These are phyloP conservation scores for Macrostomum lignano DNA, from an alignment of 1,140 invertebrate genomes.

Conservation along the genomic window DNA sequence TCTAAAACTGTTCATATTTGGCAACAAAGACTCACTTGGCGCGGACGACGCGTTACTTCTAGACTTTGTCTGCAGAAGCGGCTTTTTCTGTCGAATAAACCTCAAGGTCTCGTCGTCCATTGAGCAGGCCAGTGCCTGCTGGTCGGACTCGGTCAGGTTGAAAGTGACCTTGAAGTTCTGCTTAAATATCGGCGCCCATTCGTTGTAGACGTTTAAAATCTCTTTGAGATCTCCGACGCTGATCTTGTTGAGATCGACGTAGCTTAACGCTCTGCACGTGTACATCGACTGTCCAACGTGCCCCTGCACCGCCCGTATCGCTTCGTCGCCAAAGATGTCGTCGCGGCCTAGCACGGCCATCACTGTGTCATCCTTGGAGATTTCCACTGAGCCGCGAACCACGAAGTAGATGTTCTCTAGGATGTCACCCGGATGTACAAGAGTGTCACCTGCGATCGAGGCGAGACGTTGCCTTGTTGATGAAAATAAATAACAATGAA, in stretches of 20 bases:
- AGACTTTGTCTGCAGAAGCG: too few relatives aligned
- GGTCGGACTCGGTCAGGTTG: constrained; percentile 19
- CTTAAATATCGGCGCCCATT: constrained; percentile 23
- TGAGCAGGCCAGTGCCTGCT: too few relatives aligned
- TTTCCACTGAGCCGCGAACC: too few relatives aligned
- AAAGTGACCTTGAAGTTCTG: constrained; percentile 23
- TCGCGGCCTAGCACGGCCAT: too few relatives aligned
- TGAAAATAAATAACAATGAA: too few relatives aligned
- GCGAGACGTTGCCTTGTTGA: too few relatives aligned
- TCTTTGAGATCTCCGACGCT: constrained; percentile 20
- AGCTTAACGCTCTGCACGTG: constrained; percentile 20
- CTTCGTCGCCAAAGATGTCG: constrained; percentile 24
- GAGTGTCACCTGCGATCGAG: constrained; percentile 20
- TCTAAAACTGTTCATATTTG: too few relatives aligned
- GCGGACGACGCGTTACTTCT: too few relatives aligned
- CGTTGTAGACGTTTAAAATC: constrained; percentile 24
- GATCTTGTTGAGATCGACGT: constrained; percentile 28
- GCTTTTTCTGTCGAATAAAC: too few relatives aligned
- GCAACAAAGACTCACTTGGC: too few relatives aligned
- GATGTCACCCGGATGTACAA: constrained; percentile 23
- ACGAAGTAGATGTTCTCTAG: constrained; percentile 22
- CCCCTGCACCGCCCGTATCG: constrained; percentile 11
- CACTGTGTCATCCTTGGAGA: too few relatives aligned
- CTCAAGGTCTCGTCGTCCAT: too few relatives aligned
- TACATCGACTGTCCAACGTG: constrained; percentile 19